Evolutionary conservation across 2,113 vertebrate species (phyloP).

Genomic region (Nycticryphes semicollaris): DNA sequence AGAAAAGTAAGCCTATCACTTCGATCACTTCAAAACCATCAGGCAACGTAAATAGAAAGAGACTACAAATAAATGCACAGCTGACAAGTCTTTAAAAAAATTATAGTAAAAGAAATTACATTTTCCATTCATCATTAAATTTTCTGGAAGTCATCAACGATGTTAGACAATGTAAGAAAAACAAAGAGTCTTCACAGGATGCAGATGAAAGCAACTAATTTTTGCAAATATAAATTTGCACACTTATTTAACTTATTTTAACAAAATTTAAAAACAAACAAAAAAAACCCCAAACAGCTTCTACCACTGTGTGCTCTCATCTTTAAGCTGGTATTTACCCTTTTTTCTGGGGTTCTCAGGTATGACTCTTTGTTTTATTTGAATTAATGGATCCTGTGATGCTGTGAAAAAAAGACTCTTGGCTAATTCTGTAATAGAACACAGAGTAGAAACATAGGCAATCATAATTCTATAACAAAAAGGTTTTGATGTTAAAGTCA

Average conservation of each 20-base stretch:
- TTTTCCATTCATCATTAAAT: background rate
- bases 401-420: background rate
- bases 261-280: background rate
- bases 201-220: background rate
- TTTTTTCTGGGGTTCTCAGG: background rate
- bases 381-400: background rate
- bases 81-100: background rate
- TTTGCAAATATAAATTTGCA: background rate
- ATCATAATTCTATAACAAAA: background rate
- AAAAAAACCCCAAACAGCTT: background rate
- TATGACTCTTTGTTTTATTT: background rate
- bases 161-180: background rate
- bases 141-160: background rate
- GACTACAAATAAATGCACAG: background rate
- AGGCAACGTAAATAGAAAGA: background rate
- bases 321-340: background rate
- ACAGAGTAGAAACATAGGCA: background rate
- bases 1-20: background rate
- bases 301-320: background rate
- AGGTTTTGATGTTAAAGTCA: background rate
- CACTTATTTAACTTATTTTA: background rate
- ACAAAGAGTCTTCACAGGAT: background rate
- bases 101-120: background rate
- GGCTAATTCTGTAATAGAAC: background rate
- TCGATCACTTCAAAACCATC: background rate